Percentiles rank a stretch among this genome's conserved stretches.
These are phyloP conservation scores for Apocrypta bakeri DNA, from an alignment of 1,140 invertebrate genomes.

Conservation along the genomic window DNA sequence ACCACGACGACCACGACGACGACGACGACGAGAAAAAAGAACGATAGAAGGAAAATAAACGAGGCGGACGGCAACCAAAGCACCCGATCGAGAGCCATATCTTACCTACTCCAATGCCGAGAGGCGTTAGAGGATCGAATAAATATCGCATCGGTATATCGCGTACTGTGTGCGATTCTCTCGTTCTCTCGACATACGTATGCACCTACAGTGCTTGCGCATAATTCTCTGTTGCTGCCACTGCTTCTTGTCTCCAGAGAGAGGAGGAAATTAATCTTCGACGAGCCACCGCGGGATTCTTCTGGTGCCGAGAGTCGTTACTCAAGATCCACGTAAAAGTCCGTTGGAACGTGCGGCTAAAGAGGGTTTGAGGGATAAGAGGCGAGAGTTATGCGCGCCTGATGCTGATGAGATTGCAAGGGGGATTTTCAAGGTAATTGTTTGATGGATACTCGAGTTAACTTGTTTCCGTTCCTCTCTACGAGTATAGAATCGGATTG, in stretches of 20 bases:
- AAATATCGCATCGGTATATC: slow-evolving; percentile 39
- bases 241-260: slow-evolving; percentile 23
- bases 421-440: background rate
- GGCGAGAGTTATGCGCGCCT: slow-evolving; percentile 22
- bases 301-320: slow-evolving; percentile 34
- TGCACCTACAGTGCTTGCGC: slow-evolving; percentile 12
- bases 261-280: slow-evolving; percentile 53
- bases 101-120: slow-evolving; percentile 2
- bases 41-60: background rate
- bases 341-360: slow-evolving; percentile 48
- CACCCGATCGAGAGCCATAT: slow-evolving; percentile 29
- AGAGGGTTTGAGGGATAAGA: slow-evolving; percentile 13
- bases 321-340: slow-evolving; percentile 45
- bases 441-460: background rate
- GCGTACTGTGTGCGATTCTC: background rate
- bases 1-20: background rate
- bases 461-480: background rate
- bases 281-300: slow-evolving; percentile 33
- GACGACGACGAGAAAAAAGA: background rate
- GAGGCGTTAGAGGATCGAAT: slow-evolving; percentile 43
- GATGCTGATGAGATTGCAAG: background rate
- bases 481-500: no score
- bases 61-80: background rate
- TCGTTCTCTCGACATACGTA: background rate
- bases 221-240: slow-evolving; percentile 45